Evolutionary conservation across 2,888 invertebrate genomes (phyloP), one percentile per base, ranked within the genome.

Genomic region (Cheilosia vulpina): DNA sequence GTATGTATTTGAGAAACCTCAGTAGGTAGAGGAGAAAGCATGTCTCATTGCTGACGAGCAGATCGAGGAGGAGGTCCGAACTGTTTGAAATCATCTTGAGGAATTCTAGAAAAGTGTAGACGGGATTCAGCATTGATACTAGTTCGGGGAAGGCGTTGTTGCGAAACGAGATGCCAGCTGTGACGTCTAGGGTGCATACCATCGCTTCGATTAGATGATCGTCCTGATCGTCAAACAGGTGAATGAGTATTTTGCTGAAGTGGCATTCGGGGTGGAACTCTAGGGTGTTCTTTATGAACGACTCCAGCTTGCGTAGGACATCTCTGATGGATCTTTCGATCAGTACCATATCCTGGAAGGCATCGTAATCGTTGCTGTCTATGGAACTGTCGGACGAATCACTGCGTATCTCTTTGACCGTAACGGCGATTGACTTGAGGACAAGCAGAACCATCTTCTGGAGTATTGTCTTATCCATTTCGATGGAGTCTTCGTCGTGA

Each of bases 171-270:
- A 97, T 95, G 50, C 97, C 97, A 27, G 96, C 95, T 0, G 96
- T 97, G 57, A 97, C 97, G 91, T 98, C 97, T 62, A 98, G 92
- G 45, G 97, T 96, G 91, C 97, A 97, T 7, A 98, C 96, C 97
- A 98, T 97, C 3, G 97, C 96, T 93, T 98, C 98, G 78, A 98
- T 96, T 88, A 98, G 93, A 89, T 96, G 97, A 92, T 98, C 98
- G 90, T 98, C 97, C 91, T 98, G 97, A 92, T 98, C 97, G 89
- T 96, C 96, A 89, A 98, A 97, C 76, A 98, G 93, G 91, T 96
- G 96, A 78, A 97, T 96, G 65, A 98, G 94, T 94, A 97, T 96
- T 92, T 97, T 97, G 0, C 97, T 96, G 88, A 97, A 95, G 21
- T 96, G 96, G 87, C 96, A 96, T 91, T 97, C 97, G 0, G 97